Evolutionary conservation across 2,888 invertebrate species (phyloP), one percentile per base, ranked within the genome.

Genomic region (Trichopoda pennipes): DNA sequence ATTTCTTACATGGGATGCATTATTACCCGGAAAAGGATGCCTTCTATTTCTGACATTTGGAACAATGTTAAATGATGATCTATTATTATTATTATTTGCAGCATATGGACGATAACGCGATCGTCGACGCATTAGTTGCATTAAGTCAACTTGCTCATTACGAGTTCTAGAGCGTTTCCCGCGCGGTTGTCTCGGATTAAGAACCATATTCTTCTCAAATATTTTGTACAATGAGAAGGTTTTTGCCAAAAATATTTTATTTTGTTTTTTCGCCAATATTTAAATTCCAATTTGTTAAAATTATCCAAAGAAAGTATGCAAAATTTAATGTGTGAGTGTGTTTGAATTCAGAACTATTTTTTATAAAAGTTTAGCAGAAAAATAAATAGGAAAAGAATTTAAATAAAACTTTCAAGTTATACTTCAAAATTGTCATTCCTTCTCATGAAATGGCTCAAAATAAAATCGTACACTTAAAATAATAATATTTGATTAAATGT

Each of bases 91-190:
- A 4, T 56, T 64, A 16, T 23, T 56, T 10, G 28, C 14, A 2
- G 35, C 58, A 8, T 79, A 79, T 4, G 81, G 79, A 23, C 64
- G 69, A 35, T 58, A 51, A 14, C 76, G 76, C 0, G 32, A 17
- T 56, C 60, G 44, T 6, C 51, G 73, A 3, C 73, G 70, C 55
- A 79, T 19, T 51, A 81, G n/a, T 49, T 77, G 64, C 51, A 76
- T 17, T 47, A 84, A 56, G 38, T 84, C 60, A 7, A 80, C 56
- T 12, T n/a, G 51, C 17, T 51, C 32, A n/a, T 6, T 1, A 3
- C 32, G n/a, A 44, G 2, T 16, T 12, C 23, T 55, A 7, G 23
- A 16, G 4, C 35, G 70, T 3, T 21, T 56, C 10, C 23, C 42
- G 3, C 23, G 49, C 1, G 49, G 0, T 16, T 23, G 23, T 44